Evolutionary conservation across 2,888 invertebrate genomes (phyloP).

Genomic region (Phalera bucephala): DNA sequence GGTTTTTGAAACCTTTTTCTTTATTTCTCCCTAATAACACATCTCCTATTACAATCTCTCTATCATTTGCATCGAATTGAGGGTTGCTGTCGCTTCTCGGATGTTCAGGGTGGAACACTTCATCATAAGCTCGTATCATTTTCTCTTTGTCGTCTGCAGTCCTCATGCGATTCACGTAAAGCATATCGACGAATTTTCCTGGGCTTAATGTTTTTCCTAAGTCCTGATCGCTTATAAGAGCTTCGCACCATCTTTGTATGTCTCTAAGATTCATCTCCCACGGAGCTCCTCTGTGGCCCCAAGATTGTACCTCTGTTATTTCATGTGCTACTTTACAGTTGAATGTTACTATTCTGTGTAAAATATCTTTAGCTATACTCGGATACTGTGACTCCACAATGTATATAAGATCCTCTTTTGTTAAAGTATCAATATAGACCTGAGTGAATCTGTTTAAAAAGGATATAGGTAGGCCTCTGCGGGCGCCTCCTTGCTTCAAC

Average conservation of each 20-base stretch:
- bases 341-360: conserved; percentile 90
- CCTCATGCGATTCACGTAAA: conserved; percentile 95
- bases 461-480: conserved; percentile 97
- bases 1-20: conserved; percentile 61
- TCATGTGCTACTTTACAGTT: conserved; percentile 87
- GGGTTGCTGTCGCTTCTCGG: conserved; percentile 80
- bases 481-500: conserved; percentile 95
- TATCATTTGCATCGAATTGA: conserved; percentile 82
- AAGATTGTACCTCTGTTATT: conserved; percentile 84
- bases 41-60: conserved; percentile 86
- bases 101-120: conserved; percentile 72
- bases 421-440: conserved; percentile 87
- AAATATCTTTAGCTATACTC: conserved; percentile 80
- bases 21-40: conserved; percentile 71
- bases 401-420: conserved; percentile 85
- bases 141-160: conserved; percentile 88
- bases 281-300: conserved; percentile 93
- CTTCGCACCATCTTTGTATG: conserved; percentile 95
- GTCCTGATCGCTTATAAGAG: conserved; percentile 76
- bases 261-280: conserved; percentile 99
- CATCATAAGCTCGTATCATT: conserved; percentile 81
- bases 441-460: conserved; percentile 99
- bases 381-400: conserved; percentile 88
- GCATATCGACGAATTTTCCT: conserved; percentile 87
- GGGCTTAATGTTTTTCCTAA: conserved; percentile 58